Conservation (phyloP, 2,797 vertebrate species). For the Vespertilio murinus region DNA sequence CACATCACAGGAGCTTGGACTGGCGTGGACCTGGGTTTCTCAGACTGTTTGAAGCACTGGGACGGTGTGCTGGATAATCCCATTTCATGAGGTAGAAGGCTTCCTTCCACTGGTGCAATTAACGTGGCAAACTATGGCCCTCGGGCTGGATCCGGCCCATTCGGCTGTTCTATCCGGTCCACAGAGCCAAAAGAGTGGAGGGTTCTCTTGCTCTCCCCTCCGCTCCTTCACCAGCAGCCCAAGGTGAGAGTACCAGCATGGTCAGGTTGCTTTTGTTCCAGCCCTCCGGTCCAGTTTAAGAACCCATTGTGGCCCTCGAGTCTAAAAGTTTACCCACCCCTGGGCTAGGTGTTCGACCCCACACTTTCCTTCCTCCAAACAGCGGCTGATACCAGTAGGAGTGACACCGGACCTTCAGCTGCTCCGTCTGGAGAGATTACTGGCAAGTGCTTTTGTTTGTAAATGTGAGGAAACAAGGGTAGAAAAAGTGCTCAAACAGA, state of each 20-base stretch:
- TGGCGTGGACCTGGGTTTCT: conserved; percentile 64
- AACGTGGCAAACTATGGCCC: conserved; percentile 60
- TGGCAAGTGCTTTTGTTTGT: conserved; percentile 51
- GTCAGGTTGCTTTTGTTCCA: no score
- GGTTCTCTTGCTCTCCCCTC: no score
- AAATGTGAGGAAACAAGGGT: conserved; percentile 34
- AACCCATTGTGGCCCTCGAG: no score
- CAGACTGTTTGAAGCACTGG: conserved; percentile 30
- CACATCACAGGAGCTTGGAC: background rate
- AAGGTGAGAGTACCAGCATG: no score
- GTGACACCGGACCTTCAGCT: conserved; percentile 53
- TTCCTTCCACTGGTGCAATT: conserved; percentile 53
- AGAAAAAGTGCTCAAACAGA: background rate
- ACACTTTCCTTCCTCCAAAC: conserved; percentile 49
- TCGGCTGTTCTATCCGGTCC: no score
- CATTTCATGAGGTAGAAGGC: background rate
- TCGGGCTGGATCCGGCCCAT: no score
- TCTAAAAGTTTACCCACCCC: no score
- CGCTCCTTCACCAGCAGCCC: no score
- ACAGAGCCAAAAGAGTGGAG: no score
- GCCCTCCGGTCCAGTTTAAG: no score
- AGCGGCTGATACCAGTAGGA: conserved; percentile 54
- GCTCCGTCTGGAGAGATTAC: conserved; percentile 64
- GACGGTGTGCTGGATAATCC: conserved; percentile 66
- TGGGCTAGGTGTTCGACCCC: conserved; percentile 56